These are phyloP conservation scores for Suricata suricatta DNA, from an alignment of 2,113 vertebrate genomes.

Conservation along the genomic window DNA sequence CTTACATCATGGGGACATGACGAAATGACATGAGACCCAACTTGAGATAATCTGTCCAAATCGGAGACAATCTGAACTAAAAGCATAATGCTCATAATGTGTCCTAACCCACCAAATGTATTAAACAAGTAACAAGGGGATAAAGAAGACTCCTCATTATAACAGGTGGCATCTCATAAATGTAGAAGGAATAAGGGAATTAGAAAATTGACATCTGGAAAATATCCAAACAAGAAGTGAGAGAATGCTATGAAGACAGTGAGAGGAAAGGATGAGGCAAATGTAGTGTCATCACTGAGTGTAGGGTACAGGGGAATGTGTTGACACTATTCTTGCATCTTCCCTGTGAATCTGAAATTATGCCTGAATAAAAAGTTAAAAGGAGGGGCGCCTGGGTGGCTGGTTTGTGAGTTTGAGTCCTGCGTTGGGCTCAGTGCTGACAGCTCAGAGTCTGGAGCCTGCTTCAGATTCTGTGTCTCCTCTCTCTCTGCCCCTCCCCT, in stretches of 20 bases:
- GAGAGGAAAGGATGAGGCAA: neutral
- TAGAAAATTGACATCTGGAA: neutral
- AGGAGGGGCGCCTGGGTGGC: neutral
- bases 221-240: neutral
- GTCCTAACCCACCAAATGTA: neutral
- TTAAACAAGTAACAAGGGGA: neutral
- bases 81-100: neutral
- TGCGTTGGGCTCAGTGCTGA: too few species aligned
- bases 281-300: neutral
- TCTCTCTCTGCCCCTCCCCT: too few species aligned
- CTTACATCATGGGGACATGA: neutral
- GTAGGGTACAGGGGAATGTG: neutral
- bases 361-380: neutral
- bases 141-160: neutral
- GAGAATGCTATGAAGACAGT: neutral
- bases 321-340: neutral
- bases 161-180: neutral
- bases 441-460: too few species aligned
- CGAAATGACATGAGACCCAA: neutral
- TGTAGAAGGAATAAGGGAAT: neutral
- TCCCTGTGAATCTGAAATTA: neutral
- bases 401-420: too few species aligned
- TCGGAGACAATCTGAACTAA: neutral
- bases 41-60: neutral
- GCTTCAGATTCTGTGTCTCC: too few species aligned